Percentiles rank a stretch among this genome's conserved stretches.
phyloP scores from a whole-genome alignment of 2,888 invertebrate genomes.

The Aphodius granarius region DNA sequence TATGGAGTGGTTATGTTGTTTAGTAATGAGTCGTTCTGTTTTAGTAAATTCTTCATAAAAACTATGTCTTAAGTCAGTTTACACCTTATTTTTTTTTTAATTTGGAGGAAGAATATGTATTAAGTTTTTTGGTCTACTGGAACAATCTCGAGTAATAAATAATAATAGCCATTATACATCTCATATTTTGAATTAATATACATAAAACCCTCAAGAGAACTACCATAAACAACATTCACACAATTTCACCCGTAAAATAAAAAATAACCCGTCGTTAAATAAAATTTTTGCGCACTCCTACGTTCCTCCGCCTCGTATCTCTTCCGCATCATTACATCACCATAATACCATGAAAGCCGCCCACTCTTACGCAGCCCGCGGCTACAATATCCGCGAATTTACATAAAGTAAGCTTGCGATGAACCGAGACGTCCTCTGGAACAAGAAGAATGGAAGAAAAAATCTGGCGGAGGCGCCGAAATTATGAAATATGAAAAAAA shows the following conservation, averaged over 20 bases:
- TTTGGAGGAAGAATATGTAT: too few species aligned
- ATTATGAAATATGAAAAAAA: conserved; percentile 19
- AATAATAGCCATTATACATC: too few species aligned
- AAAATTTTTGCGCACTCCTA: neutral
- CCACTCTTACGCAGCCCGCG: neutral
- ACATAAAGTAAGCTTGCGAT: neutral
- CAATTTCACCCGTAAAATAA: neutral
- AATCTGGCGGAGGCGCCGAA: neutral
- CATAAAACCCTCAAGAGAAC: neutral
- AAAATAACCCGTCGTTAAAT: neutral
- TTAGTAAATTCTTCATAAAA: neutral
- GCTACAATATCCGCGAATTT: neutral
- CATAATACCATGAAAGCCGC: neutral
- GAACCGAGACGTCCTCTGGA: neutral
- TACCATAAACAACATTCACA: neutral
- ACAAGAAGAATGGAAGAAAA: neutral
- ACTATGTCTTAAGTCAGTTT: too few species aligned
- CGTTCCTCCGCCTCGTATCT: neutral
- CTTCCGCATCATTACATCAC: neutral
- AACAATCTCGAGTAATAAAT: too few species aligned
- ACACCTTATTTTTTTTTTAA: too few species aligned
- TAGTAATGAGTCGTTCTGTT: neutral
- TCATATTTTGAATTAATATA: too few species aligned
- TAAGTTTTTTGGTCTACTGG: too few species aligned
- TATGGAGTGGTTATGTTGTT: too few species aligned